Evolutionary conservation across 2,888 invertebrate genomes (phyloP).

Genomic region (Xanthorhoe spadicearia): DNA sequence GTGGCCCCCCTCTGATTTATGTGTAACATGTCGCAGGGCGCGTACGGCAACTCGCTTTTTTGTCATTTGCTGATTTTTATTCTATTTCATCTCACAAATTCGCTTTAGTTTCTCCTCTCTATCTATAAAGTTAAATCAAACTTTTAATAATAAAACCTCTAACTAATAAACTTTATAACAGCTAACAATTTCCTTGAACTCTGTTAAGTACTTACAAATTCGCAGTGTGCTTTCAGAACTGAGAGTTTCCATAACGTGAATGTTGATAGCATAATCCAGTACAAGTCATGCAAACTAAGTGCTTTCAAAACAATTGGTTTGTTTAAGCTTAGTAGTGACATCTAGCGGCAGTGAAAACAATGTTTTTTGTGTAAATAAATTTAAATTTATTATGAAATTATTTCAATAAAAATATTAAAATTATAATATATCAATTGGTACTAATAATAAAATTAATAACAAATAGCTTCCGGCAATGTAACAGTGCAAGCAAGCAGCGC

Average conservation of each 20-base stretch:
- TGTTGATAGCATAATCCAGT: constrained; percentile 1
- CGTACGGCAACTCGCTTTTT: constrained; percentile 76
- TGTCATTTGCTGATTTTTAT: constrained; percentile 83
- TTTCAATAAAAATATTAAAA: neutral
- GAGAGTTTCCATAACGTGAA: neutral
- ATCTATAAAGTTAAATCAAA: neutral
- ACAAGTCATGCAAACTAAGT: constrained; percentile 1
- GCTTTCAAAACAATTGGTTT: neutral
- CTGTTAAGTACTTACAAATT: neutral
- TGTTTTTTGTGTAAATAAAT: neutral
- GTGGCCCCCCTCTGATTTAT: constrained; percentile 81
- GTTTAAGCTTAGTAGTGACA: constrained; percentile 40
- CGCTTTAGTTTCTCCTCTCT: constrained; percentile 21
- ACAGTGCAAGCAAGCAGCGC: constrained; percentile 3
- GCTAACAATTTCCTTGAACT: neutral
- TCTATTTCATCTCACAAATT: constrained; percentile 55
- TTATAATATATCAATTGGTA: neutral
- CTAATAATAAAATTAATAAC: neutral
- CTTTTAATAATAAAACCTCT: no score
- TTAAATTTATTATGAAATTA: neutral
- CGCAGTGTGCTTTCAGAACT: neutral
- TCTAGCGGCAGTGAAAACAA: constrained; percentile 44
- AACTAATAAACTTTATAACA: neutral
- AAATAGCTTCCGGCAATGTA: neutral
- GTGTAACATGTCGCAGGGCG: constrained; percentile 80